Evolutionary conservation across 1,140 invertebrate genomes (phyloP).

Genomic region (Zaprionus capensis): DNA sequence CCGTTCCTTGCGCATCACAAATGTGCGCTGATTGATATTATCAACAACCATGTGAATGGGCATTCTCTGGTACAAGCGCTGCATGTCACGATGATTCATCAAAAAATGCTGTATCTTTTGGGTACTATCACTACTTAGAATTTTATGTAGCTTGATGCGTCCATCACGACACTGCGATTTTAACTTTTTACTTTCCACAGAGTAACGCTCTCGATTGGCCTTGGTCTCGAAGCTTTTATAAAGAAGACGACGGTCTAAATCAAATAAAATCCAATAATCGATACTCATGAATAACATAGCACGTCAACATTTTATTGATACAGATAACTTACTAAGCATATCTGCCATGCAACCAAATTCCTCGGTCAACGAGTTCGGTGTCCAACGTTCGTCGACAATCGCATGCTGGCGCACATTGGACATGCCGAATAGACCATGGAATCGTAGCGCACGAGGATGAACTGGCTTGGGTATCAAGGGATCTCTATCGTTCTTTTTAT

Average conservation of each 20-base stretch:
- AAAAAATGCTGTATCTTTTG: slow-evolving; percentile 71
- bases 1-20: slow-evolving; percentile 77
- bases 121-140: slow-evolving; percentile 63
- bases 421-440: slow-evolving; percentile 77
- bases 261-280: neutral
- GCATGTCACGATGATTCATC: slow-evolving; percentile 74
- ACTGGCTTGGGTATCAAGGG: slow-evolving; percentile 70
- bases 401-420: slow-evolving; percentile 70
- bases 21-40: slow-evolving; percentile 81
- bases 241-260: slow-evolving; percentile 59
- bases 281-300: neutral
- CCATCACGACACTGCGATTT: slow-evolving; percentile 77
- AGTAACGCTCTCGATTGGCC: slow-evolving; percentile 62
- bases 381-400: slow-evolving; percentile 75
- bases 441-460: slow-evolving; percentile 65
- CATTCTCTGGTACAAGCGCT: slow-evolving; percentile 78
- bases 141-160: slow-evolving; percentile 68
- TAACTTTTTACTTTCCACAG: slow-evolving; percentile 58
- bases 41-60: slow-evolving; percentile 76
- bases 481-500: slow-evolving; percentile 52
- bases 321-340: slow-evolving; percentile 63
- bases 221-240: slow-evolving; percentile 71
- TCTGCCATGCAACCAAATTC: slow-evolving; percentile 75
- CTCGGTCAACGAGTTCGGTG: slow-evolving; percentile 66
- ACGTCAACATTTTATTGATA: neutral